A percentile compares a stretch with the other conserved stretches of the same genome.
Evolutionary conservation across 1,140 invertebrate genomes (phyloP).

Genomic region (Campodea augens): DNA sequence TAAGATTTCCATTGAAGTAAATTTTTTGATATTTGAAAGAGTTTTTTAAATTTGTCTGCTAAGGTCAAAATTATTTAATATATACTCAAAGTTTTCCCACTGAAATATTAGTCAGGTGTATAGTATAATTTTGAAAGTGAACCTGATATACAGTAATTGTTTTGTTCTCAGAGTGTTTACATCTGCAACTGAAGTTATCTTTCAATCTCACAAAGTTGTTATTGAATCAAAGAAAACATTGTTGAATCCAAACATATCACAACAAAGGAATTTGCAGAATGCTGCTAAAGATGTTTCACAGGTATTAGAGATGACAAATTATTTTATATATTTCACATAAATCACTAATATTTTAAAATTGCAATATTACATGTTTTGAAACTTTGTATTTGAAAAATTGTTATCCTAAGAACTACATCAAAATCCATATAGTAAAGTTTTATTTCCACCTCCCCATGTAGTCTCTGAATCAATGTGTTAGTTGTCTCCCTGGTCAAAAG

Average conservation of each 20-base stretch:
- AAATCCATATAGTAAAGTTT: too few species aligned
- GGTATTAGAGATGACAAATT: conserved; percentile 4
- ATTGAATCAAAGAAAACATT: conserved; percentile 52
- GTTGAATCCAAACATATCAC: conserved; percentile 34
- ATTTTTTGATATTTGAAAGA: conserved; percentile 1
- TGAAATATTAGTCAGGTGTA: too few species aligned
- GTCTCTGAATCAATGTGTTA: conserved; percentile 43
- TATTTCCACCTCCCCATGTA: too few species aligned
- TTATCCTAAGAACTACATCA: too few species aligned
- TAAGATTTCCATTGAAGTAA: too few species aligned
- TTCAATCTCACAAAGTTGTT: conserved; percentile 50
- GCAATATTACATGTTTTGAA: too few species aligned
- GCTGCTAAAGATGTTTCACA: conserved; percentile 41
- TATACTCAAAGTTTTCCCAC: too few species aligned
- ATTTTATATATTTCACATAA: not conserved
- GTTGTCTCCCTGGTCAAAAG: conserved; percentile 67
- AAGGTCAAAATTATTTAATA: too few species aligned
- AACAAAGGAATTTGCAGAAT: conserved; percentile 36
- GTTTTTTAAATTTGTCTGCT: conserved; percentile 8
- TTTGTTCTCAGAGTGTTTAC: conserved; percentile 43
- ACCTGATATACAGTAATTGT: too few species aligned
- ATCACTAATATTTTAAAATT: too few species aligned
- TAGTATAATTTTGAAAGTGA: too few species aligned
- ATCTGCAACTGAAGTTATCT: conserved; percentile 56
- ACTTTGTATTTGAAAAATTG: too few species aligned